Conservation (phyloP, 2,888 invertebrate species). For the Gisinianus flammeolus region DNA sequence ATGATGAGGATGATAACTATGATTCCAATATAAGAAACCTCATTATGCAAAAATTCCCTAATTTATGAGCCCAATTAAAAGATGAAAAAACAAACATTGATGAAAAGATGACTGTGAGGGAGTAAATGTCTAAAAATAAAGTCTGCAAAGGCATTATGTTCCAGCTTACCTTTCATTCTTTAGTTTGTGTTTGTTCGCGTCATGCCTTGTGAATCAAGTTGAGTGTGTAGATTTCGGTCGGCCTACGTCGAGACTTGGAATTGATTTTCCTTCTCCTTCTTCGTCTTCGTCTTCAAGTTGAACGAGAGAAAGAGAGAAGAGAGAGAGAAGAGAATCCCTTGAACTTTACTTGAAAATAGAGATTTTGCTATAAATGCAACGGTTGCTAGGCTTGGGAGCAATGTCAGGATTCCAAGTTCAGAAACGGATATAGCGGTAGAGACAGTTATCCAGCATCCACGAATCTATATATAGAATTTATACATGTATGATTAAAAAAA, state of each 20-base stretch:
- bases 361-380: constrained; percentile 9
- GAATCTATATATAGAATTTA: too few relatives aligned
- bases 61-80: too few relatives aligned
- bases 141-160: too few relatives aligned
- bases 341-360: constrained; percentile 20
- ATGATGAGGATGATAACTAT: too few relatives aligned
- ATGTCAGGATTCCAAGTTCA: constrained; percentile 18
- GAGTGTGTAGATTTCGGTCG: background rate
- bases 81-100: too few relatives aligned
- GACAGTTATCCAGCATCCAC: too few relatives aligned
- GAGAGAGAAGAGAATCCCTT: constrained; percentile 19
- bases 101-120: too few relatives aligned
- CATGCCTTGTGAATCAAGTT: constrained; percentile 22
- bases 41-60: too few relatives aligned
- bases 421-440: too few relatives aligned
- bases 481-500: too few relatives aligned
- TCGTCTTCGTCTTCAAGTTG: constrained; percentile 1
- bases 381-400: background rate
- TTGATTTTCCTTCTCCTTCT: constrained; percentile 23
- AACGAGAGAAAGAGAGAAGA: background rate
- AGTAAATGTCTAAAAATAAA: too few relatives aligned
- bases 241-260: constrained; percentile 6
- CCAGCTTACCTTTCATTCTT: constrained; percentile 30
- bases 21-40: too few relatives aligned
- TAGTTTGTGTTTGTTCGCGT: constrained; percentile 17